These are phyloP conservation scores for Trichopria drosophilae DNA, from an alignment of 2,888 invertebrate genomes.

Conservation along the genomic window DNA sequence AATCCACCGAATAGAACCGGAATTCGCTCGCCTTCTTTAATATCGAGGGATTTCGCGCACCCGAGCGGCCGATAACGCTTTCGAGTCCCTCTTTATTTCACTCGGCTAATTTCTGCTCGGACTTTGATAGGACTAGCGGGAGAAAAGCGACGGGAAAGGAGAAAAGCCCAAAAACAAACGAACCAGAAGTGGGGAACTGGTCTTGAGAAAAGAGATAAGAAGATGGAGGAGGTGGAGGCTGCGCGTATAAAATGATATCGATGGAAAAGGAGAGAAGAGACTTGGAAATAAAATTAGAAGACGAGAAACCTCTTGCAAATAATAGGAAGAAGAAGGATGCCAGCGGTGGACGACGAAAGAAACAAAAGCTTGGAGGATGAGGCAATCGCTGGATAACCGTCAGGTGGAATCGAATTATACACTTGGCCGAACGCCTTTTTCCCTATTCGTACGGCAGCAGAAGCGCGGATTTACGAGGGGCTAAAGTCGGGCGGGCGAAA, in stretches of 20 bases:
- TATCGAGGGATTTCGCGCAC: slow-evolving; percentile 21
- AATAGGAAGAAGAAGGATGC: too few species aligned
- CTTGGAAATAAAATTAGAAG: too few species aligned
- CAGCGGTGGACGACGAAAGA: not conserved
- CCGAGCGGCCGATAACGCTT: not conserved
- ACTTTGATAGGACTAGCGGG: slow-evolving; percentile 1
- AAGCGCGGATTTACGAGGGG: slow-evolving; percentile 11
- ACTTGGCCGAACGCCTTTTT: slow-evolving; percentile 17
- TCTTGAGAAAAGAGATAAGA: too few species aligned
- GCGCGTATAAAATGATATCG: too few species aligned
- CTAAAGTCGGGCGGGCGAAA: not conserved
- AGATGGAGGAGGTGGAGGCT: too few species aligned
- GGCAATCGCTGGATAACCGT: too few species aligned
- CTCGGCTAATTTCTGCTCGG: slow-evolving; percentile 29
- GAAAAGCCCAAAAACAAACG: too few species aligned
- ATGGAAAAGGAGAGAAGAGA: too few species aligned
- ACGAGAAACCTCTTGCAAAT: too few species aligned
- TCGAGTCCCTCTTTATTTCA: slow-evolving; percentile 23
- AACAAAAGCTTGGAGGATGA: too few species aligned
- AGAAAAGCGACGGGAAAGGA: too few species aligned
- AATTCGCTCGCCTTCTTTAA: slow-evolving; percentile 21
- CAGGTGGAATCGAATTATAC: slow-evolving; percentile 30
- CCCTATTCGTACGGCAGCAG: slow-evolving; percentile 16
- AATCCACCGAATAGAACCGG: slow-evolving; percentile 6
- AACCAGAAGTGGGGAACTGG: too few species aligned